Evolutionary conservation across 2,797 vertebrate species (phyloP).

Genomic region (Malacoraja senta): DNA sequence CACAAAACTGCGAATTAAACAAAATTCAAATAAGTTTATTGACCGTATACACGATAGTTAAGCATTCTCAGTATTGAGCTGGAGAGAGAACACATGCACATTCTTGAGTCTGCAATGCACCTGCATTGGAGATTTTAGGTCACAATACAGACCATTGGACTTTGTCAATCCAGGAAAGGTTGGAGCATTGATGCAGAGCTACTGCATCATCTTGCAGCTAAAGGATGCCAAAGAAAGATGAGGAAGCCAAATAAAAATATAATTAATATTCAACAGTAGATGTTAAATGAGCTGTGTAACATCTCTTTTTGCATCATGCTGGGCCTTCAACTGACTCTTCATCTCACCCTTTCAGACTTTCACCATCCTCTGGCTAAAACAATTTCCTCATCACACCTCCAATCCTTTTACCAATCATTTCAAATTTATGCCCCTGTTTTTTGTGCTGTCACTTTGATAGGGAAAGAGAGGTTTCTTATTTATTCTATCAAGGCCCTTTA

Average conservation of each 20-base stretch:
- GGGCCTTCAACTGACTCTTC: too few relatives aligned
- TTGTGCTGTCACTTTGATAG: too few relatives aligned
- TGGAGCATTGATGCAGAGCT: too few relatives aligned
- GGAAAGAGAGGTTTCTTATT: too few relatives aligned
- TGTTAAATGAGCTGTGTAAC: not conserved
- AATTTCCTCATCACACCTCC: too few relatives aligned
- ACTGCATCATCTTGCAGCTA: not conserved
- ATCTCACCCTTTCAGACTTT: too few relatives aligned
- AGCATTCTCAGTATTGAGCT: not conserved
- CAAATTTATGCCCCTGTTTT: too few relatives aligned
- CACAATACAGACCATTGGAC: not conserved
- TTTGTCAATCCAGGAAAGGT: too few relatives aligned
- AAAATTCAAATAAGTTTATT: not conserved
- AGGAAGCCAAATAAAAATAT: too few relatives aligned
- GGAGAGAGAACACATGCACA: not conserved
- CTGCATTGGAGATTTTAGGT: not conserved
- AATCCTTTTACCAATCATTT: too few relatives aligned
- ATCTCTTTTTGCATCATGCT: not conserved
- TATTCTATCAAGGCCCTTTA: too few relatives aligned
- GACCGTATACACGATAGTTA: not conserved
- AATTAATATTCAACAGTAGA: not conserved
- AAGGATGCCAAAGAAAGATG: not conserved
- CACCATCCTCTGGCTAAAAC: too few relatives aligned
- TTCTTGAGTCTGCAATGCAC: not conserved
- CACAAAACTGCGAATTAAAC: slow-evolving; percentile 5